Percentiles rank a stretch among this genome's conserved stretches.
These are phyloP conservation scores for Cassiopea andromeda DNA, from an alignment of 30 jellyfish, hydroid and myxozoan species.

Conservation along the genomic window DNA sequence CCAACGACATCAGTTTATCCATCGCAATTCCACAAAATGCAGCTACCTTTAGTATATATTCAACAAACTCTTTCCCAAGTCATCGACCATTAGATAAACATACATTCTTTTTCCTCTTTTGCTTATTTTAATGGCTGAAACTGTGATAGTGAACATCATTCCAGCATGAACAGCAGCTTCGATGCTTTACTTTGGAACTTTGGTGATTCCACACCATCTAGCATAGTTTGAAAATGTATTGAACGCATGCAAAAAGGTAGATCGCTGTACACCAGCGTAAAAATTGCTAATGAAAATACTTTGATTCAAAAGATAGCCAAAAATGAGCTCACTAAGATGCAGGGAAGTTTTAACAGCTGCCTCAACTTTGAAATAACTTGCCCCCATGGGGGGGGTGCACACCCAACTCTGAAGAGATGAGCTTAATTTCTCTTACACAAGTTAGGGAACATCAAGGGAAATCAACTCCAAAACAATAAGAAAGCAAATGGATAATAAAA, in stretches of 20 bases:
- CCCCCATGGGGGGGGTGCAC: too few relatives aligned
- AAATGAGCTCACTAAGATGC: not conserved
- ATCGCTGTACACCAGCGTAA: not conserved
- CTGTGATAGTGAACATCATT: constrained; percentile 27
- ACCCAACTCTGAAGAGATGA: constrained; percentile 1
- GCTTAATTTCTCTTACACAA: constrained; percentile 6
- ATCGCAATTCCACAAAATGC: constrained; percentile 42
- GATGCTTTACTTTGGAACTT: constrained; percentile 29
- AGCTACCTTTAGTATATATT: constrained; percentile 40
- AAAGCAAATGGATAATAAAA: constrained; percentile 24
- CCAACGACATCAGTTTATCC: constrained; percentile 36
- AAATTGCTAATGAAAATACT: not conserved
- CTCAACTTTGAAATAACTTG: constrained; percentile 9
- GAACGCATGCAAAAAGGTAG: not conserved
- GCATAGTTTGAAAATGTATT: not conserved
- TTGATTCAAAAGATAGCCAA: not conserved
- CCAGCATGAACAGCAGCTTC: constrained; percentile 62
- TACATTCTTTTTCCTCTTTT: constrained; percentile 11
- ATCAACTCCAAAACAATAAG: not conserved
- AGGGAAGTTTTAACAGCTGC: not conserved
- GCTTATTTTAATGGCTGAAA: constrained; percentile 1
- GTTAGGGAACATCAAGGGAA: constrained; percentile 13
- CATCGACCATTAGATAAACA: not conserved
- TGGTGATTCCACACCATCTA: constrained; percentile 48
- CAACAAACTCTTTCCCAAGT: constrained; percentile 21